phyloP scores from a whole-genome alignment of 2,888 invertebrate species.

The Agrochola lota region DNA sequence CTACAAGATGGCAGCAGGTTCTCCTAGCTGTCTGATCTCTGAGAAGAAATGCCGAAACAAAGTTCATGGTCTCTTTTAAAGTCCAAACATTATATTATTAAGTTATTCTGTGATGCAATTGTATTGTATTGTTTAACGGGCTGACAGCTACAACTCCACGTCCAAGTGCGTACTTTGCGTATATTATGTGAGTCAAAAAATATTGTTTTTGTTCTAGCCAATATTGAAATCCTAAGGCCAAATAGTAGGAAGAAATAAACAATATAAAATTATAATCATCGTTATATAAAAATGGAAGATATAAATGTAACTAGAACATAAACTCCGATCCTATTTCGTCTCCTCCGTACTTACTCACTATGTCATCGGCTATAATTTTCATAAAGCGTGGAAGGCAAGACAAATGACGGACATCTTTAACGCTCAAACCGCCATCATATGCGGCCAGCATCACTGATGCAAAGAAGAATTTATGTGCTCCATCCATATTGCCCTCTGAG shows the following conservation, averaged over 20 bases:
- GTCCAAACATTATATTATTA: not conserved
- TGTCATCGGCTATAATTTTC: conserved; percentile 53
- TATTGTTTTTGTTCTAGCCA: not conserved
- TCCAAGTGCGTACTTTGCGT: not conserved
- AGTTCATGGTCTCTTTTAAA: not conserved
- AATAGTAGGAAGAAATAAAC: not conserved
- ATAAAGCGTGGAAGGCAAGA: conserved; percentile 53
- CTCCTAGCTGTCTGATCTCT: not conserved
- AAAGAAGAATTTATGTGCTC: conserved; percentile 81
- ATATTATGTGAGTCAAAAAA: not conserved
- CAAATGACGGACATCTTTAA: conserved; percentile 66
- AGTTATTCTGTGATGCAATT: not conserved
- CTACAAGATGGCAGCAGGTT: not conserved
- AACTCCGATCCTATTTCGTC: not conserved
- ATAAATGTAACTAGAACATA: conserved; percentile 1
- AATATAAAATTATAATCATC: not conserved
- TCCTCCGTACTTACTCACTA: conserved; percentile 16
- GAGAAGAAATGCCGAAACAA: not conserved
- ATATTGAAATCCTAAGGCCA: not conserved
- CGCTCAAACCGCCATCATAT: conserved; percentile 72
- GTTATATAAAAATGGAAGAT: not conserved
- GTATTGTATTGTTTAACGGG: not conserved
- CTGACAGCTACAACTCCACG: not conserved
- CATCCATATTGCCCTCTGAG: conserved; percentile 69
- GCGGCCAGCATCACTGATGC: conserved; percentile 74